Conservation (phyloP, 2,797 vertebrate genomes). For the Leptatherina wallacei region DNA sequence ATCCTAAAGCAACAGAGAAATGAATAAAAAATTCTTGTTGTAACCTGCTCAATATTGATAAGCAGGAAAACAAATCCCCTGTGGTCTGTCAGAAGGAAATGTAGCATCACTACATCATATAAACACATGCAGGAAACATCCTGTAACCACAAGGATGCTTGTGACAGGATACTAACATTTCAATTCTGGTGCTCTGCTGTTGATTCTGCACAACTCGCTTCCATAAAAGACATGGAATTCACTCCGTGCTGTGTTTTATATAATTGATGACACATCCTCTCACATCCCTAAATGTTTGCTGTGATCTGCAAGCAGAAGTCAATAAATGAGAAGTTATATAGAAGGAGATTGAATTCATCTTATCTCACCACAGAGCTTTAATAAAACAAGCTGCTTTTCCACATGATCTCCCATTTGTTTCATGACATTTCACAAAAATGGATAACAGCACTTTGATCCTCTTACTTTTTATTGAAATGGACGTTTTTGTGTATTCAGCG, state of each 20-base stretch:
- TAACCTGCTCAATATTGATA: slow-evolving; percentile 11
- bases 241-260: not conserved
- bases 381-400: not conserved
- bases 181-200: not conserved
- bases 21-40: not conserved
- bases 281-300: slow-evolving; percentile 1
- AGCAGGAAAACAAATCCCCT: slow-evolving; percentile 1
- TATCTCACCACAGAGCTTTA: slow-evolving; percentile 10
- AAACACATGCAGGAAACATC: not conserved
- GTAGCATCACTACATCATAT: not conserved
- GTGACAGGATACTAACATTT: not conserved
- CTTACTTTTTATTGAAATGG: not conserved
- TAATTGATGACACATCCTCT: slow-evolving; percentile 1
- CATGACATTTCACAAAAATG: not conserved
- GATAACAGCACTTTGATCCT: not conserved
- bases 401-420: not conserved
- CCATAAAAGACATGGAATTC: not conserved
- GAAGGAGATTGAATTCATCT: not conserved
- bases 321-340: not conserved
- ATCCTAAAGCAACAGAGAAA: not conserved
- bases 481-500: not conserved
- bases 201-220: not conserved
- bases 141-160: not conserved
- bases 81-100: not conserved
- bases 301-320: slow-evolving; percentile 7